Evolutionary conservation across 2,888 invertebrate genomes (phyloP).

Genomic region (Nowickia ferox): DNA sequence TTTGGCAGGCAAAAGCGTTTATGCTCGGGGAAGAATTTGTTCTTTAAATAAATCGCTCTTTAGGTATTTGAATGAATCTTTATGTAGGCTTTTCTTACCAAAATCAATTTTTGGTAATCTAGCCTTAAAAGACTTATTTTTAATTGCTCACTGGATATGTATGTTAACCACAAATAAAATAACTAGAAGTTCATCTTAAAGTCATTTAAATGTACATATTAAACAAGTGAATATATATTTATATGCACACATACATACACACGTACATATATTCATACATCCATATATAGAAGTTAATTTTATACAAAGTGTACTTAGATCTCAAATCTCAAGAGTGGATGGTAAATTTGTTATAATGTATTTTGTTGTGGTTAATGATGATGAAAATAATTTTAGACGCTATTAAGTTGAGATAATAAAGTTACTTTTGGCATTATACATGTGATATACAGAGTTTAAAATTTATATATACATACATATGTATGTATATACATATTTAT

Average conservation of each 20-base stretch:
- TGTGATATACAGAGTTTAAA: too few species aligned
- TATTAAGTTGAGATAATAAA: slow-evolving; percentile 23
- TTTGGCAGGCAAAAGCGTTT: too few species aligned
- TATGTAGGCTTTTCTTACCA: too few species aligned
- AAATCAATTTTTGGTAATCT: too few species aligned
- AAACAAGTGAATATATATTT: neutral
- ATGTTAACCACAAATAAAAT: slow-evolving; percentile 62
- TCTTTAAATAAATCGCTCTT: too few species aligned
- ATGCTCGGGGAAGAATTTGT: too few species aligned
- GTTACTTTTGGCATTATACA: slow-evolving; percentile 6
- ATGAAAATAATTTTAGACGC: slow-evolving; percentile 5
- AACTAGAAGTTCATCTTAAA: slow-evolving; percentile 48
- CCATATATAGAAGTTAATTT: neutral
- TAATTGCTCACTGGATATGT: slow-evolving; percentile 11
- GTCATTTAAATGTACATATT: slow-evolving; percentile 67
- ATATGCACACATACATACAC: neutral
- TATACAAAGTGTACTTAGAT: neutral
- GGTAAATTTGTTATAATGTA: slow-evolving; percentile 9
- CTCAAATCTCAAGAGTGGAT: neutral
- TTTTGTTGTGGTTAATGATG: slow-evolving; percentile 14
- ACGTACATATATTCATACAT: neutral
- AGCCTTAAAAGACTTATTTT: too few species aligned
- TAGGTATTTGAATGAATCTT: too few species aligned
- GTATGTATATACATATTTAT: too few species aligned
- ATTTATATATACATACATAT: too few species aligned